Base-by-base conservation (phyloP, 2,113 vertebrate species). In the Pteronura brasiliensis region DNA sequence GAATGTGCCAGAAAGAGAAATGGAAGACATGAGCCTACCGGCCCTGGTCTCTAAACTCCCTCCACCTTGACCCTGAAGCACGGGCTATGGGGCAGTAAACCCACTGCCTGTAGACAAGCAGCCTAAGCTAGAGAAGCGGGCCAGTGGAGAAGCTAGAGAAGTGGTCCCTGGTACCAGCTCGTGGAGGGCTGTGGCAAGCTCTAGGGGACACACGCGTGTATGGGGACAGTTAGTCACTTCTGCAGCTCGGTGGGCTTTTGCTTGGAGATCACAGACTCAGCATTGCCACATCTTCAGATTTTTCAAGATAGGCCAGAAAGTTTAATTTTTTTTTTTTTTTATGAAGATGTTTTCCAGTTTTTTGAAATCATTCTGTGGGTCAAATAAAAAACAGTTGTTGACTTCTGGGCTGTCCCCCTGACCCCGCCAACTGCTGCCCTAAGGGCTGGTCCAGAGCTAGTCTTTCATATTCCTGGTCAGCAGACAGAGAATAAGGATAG, bases 391-490 rank as follows among this genome's bases (percentile, higher is more conserved):
- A 59, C 1, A 52, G 49, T 11, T 85, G 21, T 39, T 20, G 20
- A 20, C 20, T 85, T 29, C n/a, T 89, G 47, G 36, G 15, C 44
- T 95, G 21, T 25, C 2, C 23, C 15, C 89, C 84, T 21, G 17
- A 13, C 25, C 14, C 21, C 12, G 13, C 18, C 27, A 63, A 57
- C 69, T 15, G 14, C 44, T 91, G 25, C 25, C 57, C 34, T 17
- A 79, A 96, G 23, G 18, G 49, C 27, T 74, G 36, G 15, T 13
- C 36, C 21, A 90, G 52, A 93, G 20, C 59, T 27, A 59, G 13
- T 61, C 71, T 95, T 91, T 96, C 47, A 89, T 72, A 72, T 47
- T 91, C 29, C 88, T 82, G 31, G 15, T 77, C 69, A 83, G 34
- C 9, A 81, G 59, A 67, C 17, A 61, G 52, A 61, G 44, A 69